A percentile compares a stretch with the other conserved stretches of the same genome.
These are phyloP conservation scores for Netelia virgata DNA, from an alignment of 2,888 invertebrate species.

Conservation along the genomic window DNA sequence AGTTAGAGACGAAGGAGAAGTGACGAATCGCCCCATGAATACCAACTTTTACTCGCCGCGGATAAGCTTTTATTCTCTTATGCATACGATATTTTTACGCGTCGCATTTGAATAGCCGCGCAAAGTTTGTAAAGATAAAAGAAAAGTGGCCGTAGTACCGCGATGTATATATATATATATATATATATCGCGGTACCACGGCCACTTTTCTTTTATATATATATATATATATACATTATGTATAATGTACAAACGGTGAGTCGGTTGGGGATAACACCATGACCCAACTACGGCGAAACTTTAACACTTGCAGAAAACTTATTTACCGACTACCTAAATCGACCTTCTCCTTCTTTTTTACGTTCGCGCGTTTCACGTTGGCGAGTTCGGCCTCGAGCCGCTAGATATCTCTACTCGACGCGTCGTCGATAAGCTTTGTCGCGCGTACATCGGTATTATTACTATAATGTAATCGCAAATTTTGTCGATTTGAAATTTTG, in stretches of 20 bases:
- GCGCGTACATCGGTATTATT: no score
- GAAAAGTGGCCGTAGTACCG: background rate
- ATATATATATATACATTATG: conserved; percentile 4
- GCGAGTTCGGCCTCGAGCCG: background rate
- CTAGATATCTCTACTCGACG: conserved; percentile 23
- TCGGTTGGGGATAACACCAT: background rate
- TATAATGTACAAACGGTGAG: background rate
- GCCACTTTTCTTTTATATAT: no score
- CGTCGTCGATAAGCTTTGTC: no score
- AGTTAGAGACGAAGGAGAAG: conserved; percentile 11
- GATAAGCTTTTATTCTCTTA: conserved; percentile 35
- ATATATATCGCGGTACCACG: no score
- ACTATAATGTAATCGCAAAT: no score
- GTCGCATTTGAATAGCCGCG: conserved; percentile 54
- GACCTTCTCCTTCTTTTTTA: conserved; percentile 36
- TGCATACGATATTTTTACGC: conserved; percentile 53
- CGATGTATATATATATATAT: conserved; percentile 9
- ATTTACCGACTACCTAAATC: conserved; percentile 47
- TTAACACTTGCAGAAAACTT: conserved; percentile 48
- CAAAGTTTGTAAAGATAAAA: conserved; percentile 46
- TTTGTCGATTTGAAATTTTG: no score
- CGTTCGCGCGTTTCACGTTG: conserved; percentile 10
- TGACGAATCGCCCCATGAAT: conserved; percentile 25
- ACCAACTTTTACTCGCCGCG: conserved; percentile 41
- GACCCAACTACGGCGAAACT: conserved; percentile 34